Base-by-base conservation (phyloP, 2,888 invertebrate species). In the Napeogenes inachia region DNA sequence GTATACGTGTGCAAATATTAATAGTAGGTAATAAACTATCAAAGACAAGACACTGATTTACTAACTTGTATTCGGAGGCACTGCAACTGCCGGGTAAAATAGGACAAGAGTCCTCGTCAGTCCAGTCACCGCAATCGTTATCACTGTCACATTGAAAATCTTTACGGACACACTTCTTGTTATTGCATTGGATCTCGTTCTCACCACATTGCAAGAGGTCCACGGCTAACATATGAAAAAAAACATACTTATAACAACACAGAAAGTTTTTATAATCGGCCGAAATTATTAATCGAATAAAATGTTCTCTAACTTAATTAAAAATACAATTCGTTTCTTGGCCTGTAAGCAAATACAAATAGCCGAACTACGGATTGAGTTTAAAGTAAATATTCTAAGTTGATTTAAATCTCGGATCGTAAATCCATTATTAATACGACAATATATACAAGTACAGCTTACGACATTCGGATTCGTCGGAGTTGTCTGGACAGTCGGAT, bases 81-180 rank as follows among this genome's bases (percentile, higher is more conserved):
- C 92, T 93, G 73, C 95, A 96, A 70, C 91, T 93, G 0, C 93
- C 93, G 0, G 92, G 92, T 69, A 92, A 85, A 73, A 92, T 92
- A 0, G 93, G 93, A 74, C 97, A 97, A 66, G 94, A 93, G 73
- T 95, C 94, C 77, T 97, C 97, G 74, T 97, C 97, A 60, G 95
- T 95, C 94, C 95, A 95, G 77, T 97, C 97, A 0, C 95, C 96
- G 74, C 97, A 97, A 76, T 97, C 96, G 75, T 96, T 95, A 75
- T 96, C 96, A 0, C 95, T 95, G 71, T 97, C 97, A 76, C 97
- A 97, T 66, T 94, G 93, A 77, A 95, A 96, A 64, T 94, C 93
- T 71, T 92, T 92, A 47, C 94, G 91, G 55, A 97, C 93, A 79
- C 97, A 97, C 61, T 94, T 92, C 38, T 92, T 92, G 75, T 93